These are phyloP conservation scores for Sarcophaga bullata DNA, from an alignment of 1,140 invertebrate species.

Conservation along the genomic window DNA sequence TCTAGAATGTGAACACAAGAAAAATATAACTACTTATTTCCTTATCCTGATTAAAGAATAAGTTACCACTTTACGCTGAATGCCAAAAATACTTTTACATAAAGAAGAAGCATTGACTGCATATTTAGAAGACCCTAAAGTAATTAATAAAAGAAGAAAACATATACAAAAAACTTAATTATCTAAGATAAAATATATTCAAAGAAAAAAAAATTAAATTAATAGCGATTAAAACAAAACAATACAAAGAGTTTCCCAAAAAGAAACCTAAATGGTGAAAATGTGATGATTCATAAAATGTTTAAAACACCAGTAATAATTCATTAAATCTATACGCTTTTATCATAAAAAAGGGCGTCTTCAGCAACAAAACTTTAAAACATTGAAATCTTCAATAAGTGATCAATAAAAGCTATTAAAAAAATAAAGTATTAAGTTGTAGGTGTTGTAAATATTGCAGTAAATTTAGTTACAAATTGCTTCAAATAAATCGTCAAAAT, in stretches of 20 bases:
- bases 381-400: background rate
- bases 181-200: background rate
- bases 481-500: conserved; percentile 51
- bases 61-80: background rate
- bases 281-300: background rate
- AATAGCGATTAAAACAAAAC: background rate
- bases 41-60: too few relatives aligned
- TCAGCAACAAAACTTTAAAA: background rate
- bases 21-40: too few relatives aligned
- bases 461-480: background rate
- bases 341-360: conserved; percentile 24
- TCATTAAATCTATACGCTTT: background rate
- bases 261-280: background rate
- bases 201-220: background rate
- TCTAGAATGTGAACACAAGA: too few relatives aligned
- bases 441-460: background rate
- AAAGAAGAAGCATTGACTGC: background rate
- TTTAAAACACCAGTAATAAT: background rate
- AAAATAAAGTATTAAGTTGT: conserved; percentile 28
- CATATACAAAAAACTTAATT: background rate
- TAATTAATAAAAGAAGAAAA: background rate
- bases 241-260: background rate
- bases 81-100: background rate
- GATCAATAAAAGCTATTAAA: background rate
- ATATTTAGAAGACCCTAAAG: background rate